Percentiles rank a stretch among this genome's conserved stretches.
These are phyloP conservation scores for Myotis findleyi DNA, from an alignment of 2,797 vertebrate genomes.

Conservation along the genomic window DNA sequence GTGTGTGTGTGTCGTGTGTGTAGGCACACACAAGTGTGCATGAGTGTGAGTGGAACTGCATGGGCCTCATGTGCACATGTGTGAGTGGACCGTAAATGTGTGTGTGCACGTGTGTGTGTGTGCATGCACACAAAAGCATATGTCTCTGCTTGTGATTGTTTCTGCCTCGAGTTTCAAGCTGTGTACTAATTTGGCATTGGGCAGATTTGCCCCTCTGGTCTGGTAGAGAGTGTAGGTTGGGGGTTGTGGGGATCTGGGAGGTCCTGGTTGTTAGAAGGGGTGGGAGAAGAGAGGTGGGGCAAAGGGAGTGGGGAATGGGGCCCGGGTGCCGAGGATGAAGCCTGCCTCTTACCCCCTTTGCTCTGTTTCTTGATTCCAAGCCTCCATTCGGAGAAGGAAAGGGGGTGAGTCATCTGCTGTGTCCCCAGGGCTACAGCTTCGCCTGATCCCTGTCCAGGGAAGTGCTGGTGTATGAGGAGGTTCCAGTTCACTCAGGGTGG, in stretches of 20 bases:
- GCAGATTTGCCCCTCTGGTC: background rate
- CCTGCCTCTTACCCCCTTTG: conserved; percentile 78
- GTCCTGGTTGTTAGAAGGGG: background rate
- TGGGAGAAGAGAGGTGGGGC: background rate
- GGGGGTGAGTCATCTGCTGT: conserved; percentile 93
- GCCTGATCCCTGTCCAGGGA: background rate
- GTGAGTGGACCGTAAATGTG: background rate
- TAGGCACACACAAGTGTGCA: background rate
- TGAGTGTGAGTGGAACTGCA: background rate
- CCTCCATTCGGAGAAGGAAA: conserved; percentile 98
- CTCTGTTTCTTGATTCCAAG: conserved; percentile 92
- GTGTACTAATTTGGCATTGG: background rate
- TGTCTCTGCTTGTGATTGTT: background rate
- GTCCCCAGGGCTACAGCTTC: conserved; percentile 24
- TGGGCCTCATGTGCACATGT: background rate
- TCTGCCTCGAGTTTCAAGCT: background rate
- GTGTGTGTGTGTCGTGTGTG: background rate
- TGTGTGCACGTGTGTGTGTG: background rate
- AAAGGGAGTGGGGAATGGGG: background rate
- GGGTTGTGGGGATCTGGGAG: background rate
- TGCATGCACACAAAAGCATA: too few relatives aligned
- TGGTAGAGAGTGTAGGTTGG: background rate
- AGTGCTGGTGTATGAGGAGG: background rate
- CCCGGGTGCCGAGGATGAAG: conserved; percentile 7
- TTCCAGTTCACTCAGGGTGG: background rate